Evolutionary conservation across 2,888 invertebrate genomes (phyloP), one percentile per base, ranked within the genome.

Genomic region (Drepanosiphum platanoidis): DNA sequence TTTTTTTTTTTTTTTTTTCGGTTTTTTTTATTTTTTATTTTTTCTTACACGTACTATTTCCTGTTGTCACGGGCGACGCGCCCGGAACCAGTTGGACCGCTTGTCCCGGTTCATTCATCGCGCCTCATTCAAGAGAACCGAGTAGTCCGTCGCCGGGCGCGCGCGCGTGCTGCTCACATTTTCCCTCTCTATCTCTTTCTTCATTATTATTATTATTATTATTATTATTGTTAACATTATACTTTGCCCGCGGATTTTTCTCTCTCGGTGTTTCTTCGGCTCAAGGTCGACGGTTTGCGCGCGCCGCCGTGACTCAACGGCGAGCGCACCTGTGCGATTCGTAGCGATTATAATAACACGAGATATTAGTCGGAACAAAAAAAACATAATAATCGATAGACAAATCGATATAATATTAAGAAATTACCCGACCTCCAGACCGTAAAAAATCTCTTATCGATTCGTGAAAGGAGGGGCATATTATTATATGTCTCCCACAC

Each of bases 61-160:
- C 81, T 72, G 82, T 82, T 34, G 61, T 71, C 71, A 34, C 72
- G 39, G n/a, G 15, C 71, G 30, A 34, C 71, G 34, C 30, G 64
- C 42, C 42, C 72, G 82, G 68, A 81, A 81, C 81, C 81, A 58
- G 81, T 71, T 27, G 68, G 58, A 68, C 81, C 39, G 52, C 58
- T 71, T 61, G 70, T 81, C 36, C 42, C 42, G 82, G 72, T 72
- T 82, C 82, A 82, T 82, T 82, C 82, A 82, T 82, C 18, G 18
- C 27, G 36, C 58, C 71, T 58, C 71, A 39, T 82, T 72, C 81
- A 61, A 72, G 36, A 58, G 34, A 58, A 4, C 36, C n/a, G n/a
- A 34, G 18, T n/a, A 7, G 13, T 13, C 30, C 52, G 13, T 7
- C 52, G 46, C 52, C 22, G 9, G 58, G 61, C 77, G 30, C 22